Evolutionary conservation across 2,113 vertebrate species (phyloP), one percentile per base, ranked within the genome.

Genomic region (Vicugna pacos): DNA sequence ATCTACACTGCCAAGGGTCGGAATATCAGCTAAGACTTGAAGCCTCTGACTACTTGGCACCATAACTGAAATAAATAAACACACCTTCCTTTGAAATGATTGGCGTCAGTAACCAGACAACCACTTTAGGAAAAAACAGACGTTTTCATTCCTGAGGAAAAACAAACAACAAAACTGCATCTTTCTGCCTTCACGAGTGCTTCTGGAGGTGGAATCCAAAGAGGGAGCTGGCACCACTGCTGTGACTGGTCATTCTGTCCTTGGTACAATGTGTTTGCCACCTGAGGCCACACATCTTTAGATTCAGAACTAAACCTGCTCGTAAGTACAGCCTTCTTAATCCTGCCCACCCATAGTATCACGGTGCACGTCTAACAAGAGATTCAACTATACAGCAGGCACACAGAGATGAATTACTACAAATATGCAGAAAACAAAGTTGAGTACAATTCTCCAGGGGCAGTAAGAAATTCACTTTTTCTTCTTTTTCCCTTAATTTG

Each of bases 361-460:
- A 96, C 42, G 2, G 76, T 54, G 38, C 48, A 3, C 92, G 89
- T 65, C 80, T 94, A 96, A 81, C 87, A 92, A 95, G 4, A 95
- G 70, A 73, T 42, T 93, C 60, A 8, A 30, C 30, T 52, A 64
- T n/a, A 17, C 2, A 46, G 85, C 30, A 67, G 8, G 58, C 32
- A 42, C 10, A 38, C 3, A 48, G 20, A 79, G 32, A 32, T 48
- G 26, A 81, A 32, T 30, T 56, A 73, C 19, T 14, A 70, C 12
- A n/a, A 83, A 77, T 11, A 82, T 1, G 13, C 7, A 84, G 9
- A 65, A 64, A 81, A 67, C 35, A 70, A 85, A 46, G 24, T 54
- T 48, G 67, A 80, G 88, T 6, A 17, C 11, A 67, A 50, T 38
- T 54, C 67, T 38, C 22, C 32, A 24, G 28, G 10, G 13, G 54